Evolutionary conservation across 2,888 invertebrate species (phyloP).

Genomic region (Lacanobia wlatinum): DNA sequence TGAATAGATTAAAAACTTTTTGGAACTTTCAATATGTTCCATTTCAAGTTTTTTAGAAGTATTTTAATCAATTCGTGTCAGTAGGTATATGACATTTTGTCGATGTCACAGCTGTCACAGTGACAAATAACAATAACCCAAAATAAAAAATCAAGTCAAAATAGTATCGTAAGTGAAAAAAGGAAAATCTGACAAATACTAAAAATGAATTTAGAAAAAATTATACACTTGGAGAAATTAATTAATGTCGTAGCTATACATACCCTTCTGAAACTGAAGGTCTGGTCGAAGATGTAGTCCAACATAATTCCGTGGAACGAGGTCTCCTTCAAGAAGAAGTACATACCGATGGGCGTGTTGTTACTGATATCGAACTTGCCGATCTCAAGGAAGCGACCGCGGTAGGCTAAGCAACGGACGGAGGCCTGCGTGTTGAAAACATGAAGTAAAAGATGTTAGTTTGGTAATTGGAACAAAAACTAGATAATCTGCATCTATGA

Average conservation of each 20-base stretch:
- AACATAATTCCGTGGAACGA: slow-evolving; percentile 91
- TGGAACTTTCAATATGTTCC: too few species aligned
- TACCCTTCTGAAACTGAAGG: slow-evolving; percentile 83
- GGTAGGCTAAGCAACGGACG: slow-evolving; percentile 88
- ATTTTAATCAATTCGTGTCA: background rate
- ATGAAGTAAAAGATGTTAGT: background rate
- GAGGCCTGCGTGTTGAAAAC: slow-evolving; percentile 79
- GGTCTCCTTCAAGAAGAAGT: slow-evolving; percentile 92
- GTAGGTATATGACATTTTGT: background rate
- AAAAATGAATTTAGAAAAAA: background rate
- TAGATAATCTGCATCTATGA: background rate
- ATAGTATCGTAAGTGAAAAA: fast-evolving
- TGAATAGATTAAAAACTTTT: too few species aligned
- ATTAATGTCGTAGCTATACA: slow-evolving; percentile 21
- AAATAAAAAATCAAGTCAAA: background rate
- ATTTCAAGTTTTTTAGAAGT: too few species aligned
- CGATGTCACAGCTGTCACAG: background rate
- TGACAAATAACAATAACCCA: background rate
- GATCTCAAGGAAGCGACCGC: slow-evolving; percentile 94
- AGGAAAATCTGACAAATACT: background rate
- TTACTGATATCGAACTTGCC: slow-evolving; percentile 94
- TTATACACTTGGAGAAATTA: background rate
- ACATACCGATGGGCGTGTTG: slow-evolving; percentile 93
- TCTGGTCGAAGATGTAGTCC: slow-evolving; percentile 87
- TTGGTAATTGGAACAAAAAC: background rate